A percentile compares a stretch with the other conserved stretches of the same genome.
Conservation (phyloP, 2,888 invertebrate species). For the Isotomurus palustris region DNA sequence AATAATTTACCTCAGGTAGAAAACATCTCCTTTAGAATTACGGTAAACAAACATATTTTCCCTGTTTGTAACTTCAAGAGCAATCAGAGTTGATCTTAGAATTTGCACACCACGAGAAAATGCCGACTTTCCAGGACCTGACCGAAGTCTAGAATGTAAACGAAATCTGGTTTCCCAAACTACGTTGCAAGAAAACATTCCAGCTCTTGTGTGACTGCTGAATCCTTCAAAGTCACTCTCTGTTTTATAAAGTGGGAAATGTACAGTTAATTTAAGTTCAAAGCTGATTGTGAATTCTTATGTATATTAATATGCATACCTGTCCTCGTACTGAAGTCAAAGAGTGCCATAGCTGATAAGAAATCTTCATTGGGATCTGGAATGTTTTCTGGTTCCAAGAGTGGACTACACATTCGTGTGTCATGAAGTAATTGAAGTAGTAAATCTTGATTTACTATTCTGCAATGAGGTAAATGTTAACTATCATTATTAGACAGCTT, state of each 20-base stretch:
- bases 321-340: neutral
- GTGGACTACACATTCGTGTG: slow-evolving; percentile 60
- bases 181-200: slow-evolving; percentile 68
- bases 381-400: slow-evolving; percentile 61
- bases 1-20: slow-evolving; percentile 55
- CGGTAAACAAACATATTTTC: slow-evolving; percentile 72
- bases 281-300: no score
- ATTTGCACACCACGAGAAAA: slow-evolving; percentile 61
- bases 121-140: slow-evolving; percentile 59
- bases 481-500: neutral
- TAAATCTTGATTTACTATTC: slow-evolving; percentile 64
- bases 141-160: slow-evolving; percentile 66
- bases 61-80: slow-evolving; percentile 66
- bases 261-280: no score
- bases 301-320: no score
- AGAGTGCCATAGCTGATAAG: neutral
- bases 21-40: slow-evolving; percentile 61
- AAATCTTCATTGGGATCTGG: neutral
- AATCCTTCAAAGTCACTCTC: slow-evolving; percentile 1
- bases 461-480: slow-evolving; percentile 53
- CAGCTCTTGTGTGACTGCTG: slow-evolving; percentile 50
- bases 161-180: slow-evolving; percentile 66
- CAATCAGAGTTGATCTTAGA: slow-evolving; percentile 61
- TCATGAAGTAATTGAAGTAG: slow-evolving; percentile 65
- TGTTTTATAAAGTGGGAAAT: neutral